Evolutionary conservation across 2,888 invertebrate species (phyloP).

Genomic region (Stictocephala bisonia): DNA sequence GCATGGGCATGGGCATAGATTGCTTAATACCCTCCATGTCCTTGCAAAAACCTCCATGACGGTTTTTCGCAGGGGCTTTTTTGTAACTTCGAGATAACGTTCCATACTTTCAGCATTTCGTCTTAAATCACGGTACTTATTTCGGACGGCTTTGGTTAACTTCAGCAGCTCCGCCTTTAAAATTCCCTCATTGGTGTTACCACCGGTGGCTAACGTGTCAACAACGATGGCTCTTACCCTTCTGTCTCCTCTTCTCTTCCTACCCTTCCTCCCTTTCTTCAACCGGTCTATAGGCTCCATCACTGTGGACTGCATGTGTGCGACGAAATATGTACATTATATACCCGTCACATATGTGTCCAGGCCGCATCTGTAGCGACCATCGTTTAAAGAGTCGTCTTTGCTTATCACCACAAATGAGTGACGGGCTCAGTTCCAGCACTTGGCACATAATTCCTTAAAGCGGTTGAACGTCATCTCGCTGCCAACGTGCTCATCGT

Average conservation of each 20-base stretch:
- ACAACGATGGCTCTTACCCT: not conserved
- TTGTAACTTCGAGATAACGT: not conserved
- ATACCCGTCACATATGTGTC: conserved; percentile 46
- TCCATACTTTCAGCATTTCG: not conserved
- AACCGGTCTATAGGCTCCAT: not conserved
- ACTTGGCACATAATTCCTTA: conserved; percentile 58
- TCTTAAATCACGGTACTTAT: not conserved
- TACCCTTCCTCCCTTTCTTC: not conserved
- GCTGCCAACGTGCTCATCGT: conserved; percentile 43
- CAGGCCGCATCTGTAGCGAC: conserved; percentile 61
- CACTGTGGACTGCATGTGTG: too few relatives aligned
- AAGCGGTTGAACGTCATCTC: conserved; percentile 53
- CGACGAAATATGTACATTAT: too few relatives aligned
- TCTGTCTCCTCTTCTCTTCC: not conserved
- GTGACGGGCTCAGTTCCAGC: conserved; percentile 57
- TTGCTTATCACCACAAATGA: conserved; percentile 47
- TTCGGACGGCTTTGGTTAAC: not conserved
- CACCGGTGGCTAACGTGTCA: not conserved
- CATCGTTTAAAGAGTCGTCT: conserved; percentile 57
- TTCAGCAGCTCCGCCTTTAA: not conserved
- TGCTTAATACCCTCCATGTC: not conserved
- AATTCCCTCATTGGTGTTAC: not conserved
- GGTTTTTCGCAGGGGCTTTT: too few relatives aligned
- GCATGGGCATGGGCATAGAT: not conserved
- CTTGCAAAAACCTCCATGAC: not conserved